Evolutionary conservation across 2,797 vertebrate species (phyloP), one percentile per base, ranked within the genome.

Genomic region (Columba guinea): DNA sequence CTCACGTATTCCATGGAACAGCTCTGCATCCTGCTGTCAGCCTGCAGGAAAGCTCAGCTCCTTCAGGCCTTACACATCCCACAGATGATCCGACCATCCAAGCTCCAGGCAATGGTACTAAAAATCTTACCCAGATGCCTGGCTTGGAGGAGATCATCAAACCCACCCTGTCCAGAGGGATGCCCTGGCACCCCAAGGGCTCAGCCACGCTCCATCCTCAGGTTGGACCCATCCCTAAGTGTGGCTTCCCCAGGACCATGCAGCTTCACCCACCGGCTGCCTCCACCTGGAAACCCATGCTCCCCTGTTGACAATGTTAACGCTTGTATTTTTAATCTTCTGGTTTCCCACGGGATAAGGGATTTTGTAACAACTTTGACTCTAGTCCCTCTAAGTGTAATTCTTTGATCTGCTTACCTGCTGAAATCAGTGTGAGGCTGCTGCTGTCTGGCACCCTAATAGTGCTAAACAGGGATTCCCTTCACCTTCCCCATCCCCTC

Each of bases 391-490:
- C 63, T 21, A 20, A 68, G 37, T 27, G 21, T 65, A 32, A 11
- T 28, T 41, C 86, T 90, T 79, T 92, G 89, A 87, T 87, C 35
- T 69, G 58, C 71, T 95, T 83, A 78, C 76, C 87, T 86, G 62
- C 62, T 0, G 0, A 73, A 82, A 84, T 30, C 75, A 13, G n/a
- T 1, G 32, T 3, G 65, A 55, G 62, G 56, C n/a, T 82, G 75
- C 48, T 93, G 83, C 86, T 87, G 71, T 35, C 77, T 77, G 60
- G 53, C 77, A 44, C 35, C 83, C 34, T n/a, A 20, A 84, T 14
- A 23, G 6, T 1, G 5, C 70, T 37, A 6, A 59, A 34, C 24
- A 41, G 83, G 80, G 77, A 70, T 92, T 92, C 67, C 94, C 94
- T 90, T 26, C 7, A 44, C 48, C 80, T 64, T 48, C 48, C 80